Conservation (phyloP, 2,113 vertebrate genomes). For the Periophthalmus modestus region DNA sequence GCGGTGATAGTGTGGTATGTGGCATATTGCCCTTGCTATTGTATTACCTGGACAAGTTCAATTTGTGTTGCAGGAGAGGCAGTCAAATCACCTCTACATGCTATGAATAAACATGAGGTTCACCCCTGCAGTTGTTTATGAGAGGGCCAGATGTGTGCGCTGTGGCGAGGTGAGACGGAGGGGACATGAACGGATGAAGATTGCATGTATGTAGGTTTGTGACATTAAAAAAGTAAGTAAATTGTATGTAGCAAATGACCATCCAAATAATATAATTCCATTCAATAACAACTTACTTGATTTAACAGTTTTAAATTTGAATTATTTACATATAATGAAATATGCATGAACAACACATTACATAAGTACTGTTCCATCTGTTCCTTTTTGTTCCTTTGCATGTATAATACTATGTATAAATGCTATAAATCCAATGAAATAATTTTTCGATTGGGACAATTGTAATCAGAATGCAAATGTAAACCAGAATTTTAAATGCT, state of each 20-base stretch:
- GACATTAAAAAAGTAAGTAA: not conserved
- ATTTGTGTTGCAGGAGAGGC: constrained; percentile 44
- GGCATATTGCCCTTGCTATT: constrained; percentile 23
- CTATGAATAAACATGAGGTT: constrained; percentile 19
- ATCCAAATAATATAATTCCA: too few species aligned
- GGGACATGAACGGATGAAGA: not conserved
- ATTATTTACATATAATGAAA: too few species aligned
- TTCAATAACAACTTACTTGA: too few species aligned
- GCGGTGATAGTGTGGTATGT: constrained; percentile 13
- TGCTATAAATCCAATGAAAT: too few species aligned
- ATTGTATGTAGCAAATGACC: too few species aligned
- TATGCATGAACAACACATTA: too few species aligned
- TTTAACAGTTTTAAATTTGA: too few species aligned
- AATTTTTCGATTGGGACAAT: too few species aligned
- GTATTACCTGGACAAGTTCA: constrained; percentile 41
- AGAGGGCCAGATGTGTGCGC: constrained; percentile 7
- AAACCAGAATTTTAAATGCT: not conserved
- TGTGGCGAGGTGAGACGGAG: not conserved
- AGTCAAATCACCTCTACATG: constrained; percentile 31
- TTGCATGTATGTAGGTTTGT: not conserved
- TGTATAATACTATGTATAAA: too few species aligned
- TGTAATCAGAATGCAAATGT: too few species aligned
- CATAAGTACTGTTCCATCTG: too few species aligned
- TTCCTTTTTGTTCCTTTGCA: not conserved
- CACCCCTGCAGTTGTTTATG: constrained; percentile 14